phyloP scores from a whole-genome alignment of 2,888 invertebrate species.

The Parapristionchus giblindavisi region DNA sequence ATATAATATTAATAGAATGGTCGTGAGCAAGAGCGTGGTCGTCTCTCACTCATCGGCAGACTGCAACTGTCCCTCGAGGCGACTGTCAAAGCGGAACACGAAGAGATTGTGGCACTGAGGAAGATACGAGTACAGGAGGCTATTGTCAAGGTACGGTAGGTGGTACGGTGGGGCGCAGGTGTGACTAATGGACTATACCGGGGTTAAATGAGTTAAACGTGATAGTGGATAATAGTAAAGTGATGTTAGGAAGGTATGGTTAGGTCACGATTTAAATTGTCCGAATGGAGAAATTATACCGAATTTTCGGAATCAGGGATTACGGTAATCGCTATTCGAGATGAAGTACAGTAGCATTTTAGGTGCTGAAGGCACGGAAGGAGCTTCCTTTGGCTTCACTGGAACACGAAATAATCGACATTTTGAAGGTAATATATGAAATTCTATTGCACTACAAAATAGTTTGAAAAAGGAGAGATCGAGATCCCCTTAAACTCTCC shows the following conservation, averaged over 20 bases:
- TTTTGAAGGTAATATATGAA: slow-evolving; percentile 77
- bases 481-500: no score
- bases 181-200: no score
- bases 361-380: slow-evolving; percentile 95
- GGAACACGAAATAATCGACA: slow-evolving; percentile 96
- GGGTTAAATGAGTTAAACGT: no score
- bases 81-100: slow-evolving; percentile 81
- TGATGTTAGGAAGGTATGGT: no score
- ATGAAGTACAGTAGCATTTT: not conserved
- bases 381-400: slow-evolving; percentile 90
- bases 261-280: no score
- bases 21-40: slow-evolving; percentile 91
- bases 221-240: no score
- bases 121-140: slow-evolving; percentile 93
- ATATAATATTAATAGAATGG: no score
- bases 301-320: no score
- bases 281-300: no score
- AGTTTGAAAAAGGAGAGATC: no score
- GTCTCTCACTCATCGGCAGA: slow-evolving; percentile 93
- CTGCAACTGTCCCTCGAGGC: slow-evolving; percentile 77
- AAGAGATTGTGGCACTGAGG: slow-evolving; percentile 94
- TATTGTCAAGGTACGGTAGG: slow-evolving; percentile 81
- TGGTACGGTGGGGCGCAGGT: not conserved
- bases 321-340: not conserved
- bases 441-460: not conserved